Base-by-base conservation (phyloP, 2,797 vertebrate genomes). In the Gambusia yucatana region DNA sequence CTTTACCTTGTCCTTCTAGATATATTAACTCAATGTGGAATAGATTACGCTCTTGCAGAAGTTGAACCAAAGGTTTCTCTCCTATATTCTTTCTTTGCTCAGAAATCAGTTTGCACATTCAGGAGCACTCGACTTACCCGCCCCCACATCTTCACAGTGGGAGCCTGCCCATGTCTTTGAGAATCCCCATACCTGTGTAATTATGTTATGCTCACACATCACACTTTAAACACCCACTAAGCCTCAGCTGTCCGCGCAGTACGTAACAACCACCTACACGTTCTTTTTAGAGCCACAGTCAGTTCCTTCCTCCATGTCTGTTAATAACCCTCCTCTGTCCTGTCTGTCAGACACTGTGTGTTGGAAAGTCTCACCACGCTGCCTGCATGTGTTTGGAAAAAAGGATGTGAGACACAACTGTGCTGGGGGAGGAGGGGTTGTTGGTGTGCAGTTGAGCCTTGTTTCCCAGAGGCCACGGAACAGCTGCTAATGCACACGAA, bases 211-310 rank as follows among this genome's bases (percentile, higher is more conserved):
- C 75, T 77, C 78, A 78, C 87, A 85, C 86, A 86, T 91, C 86
- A 86, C 88, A 90, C 87, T 91, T 90, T 82, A 89, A 90, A 91
- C 90, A 80, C 91, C 93, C 89, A 89, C 91, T 89, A 90, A 90
- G 89, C 91, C 84, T 84, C 90, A 93, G 92, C 91, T 93, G 93
- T 91, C 88, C 85, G 0, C 63, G 84, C 82, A 65, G 82, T 77
- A 83, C 39, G 89, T 87, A 86, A 86, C 86, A 86, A 74, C 89
- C 90, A 82, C 93, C 94, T 77, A 92, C 93, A 36, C 65, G 0
- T 86, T 88, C 87, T 93, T 90, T 92, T 93, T 92, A 79, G 77
- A 92, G 90, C 89, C 75, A 36, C 78, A 77, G 87, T 76, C 72
- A 73, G 90, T 89, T 94, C 87, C 90, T 93, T 92, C 88, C 90